phyloP scores from a whole-genome alignment of 2,113 vertebrate species.

The Zosterops hypoxanthus region DNA sequence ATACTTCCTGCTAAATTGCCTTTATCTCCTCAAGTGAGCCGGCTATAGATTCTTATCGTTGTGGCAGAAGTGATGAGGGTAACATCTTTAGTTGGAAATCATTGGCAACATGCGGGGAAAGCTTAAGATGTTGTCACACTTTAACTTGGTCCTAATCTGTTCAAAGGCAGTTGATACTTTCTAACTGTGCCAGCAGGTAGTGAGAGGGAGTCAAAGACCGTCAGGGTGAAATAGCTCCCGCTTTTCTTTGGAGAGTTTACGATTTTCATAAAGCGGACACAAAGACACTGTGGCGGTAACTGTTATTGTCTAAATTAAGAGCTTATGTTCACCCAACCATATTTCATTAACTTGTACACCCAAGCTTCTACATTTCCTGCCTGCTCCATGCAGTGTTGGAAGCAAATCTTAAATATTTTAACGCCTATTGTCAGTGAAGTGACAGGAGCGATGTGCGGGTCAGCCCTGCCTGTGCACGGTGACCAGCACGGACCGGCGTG shows the following conservation, averaged over 20 bases:
- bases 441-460: neutral
- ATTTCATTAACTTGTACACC: conserved; percentile 68
- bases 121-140: conserved; percentile 91
- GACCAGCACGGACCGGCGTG: fast-evolving
- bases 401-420: conserved; percentile 27
- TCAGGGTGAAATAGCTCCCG: conserved; percentile 40
- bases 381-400: neutral
- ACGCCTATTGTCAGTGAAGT: neutral
- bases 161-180: conserved; percentile 82
- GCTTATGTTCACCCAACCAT: conserved; percentile 68
- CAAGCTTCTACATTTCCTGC: conserved; percentile 55
- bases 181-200: conserved; percentile 70
- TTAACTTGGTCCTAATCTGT: conserved; percentile 86
- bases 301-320: conserved; percentile 68
- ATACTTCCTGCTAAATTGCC: conserved; percentile 52
- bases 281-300: conserved; percentile 42
- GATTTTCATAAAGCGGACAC: conserved; percentile 67
- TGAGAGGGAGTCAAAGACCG: conserved; percentile 59
- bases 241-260: conserved; percentile 65
- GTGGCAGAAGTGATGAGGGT: conserved; percentile 79
- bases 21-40: conserved; percentile 77
- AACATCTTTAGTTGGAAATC: conserved; percentile 83
- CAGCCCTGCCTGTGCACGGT: fast-evolving
- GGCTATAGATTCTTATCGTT: conserved; percentile 78
- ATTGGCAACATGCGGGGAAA: conserved; percentile 83